A percentile compares a stretch with the other conserved stretches of the same genome.
Evolutionary conservation across 2,113 vertebrate genomes (phyloP).

Genomic region (Hypocryptadius cinnamomeus): DNA sequence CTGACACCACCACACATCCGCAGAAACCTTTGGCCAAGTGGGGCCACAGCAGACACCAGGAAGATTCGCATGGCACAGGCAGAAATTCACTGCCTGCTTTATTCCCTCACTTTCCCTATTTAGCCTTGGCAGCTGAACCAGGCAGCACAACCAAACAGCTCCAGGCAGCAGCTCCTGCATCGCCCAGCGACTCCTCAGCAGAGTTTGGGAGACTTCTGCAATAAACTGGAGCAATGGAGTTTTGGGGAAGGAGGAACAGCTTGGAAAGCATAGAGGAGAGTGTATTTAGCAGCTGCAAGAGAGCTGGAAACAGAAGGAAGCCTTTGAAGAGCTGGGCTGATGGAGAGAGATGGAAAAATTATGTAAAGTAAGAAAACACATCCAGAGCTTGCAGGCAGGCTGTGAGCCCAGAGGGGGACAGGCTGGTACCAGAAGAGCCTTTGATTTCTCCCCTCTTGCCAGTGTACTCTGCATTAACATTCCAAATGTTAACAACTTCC

Average conservation of each 20-base stretch:
- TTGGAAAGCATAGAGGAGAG: neutral
- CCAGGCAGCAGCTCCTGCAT: neutral
- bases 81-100: neutral
- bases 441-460: neutral
- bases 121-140: neutral
- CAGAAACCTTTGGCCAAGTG: fast-evolving
- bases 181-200: fast-evolving
- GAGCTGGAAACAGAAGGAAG: constrained; percentile 20
- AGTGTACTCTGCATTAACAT: neutral
- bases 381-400: neutral
- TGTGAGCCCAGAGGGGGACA: neutral
- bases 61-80: neutral
- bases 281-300: neutral
- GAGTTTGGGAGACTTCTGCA: neutral
- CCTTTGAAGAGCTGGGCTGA: constrained; percentile 36
- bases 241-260: neutral
- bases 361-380: constrained; percentile 1
- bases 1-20: neutral
- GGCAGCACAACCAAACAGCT: neutral
- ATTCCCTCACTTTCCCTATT: neutral
- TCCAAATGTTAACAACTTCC: neutral
- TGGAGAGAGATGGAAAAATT: constrained; percentile 20
- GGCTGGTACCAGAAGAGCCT: neutral
- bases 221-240: neutral
- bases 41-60: neutral